Percentiles rank a stretch among this genome's conserved stretches.
Evolutionary conservation across 1,140 invertebrate genomes (phyloP).

Genomic region (Melipona quadrifasciata): DNA sequence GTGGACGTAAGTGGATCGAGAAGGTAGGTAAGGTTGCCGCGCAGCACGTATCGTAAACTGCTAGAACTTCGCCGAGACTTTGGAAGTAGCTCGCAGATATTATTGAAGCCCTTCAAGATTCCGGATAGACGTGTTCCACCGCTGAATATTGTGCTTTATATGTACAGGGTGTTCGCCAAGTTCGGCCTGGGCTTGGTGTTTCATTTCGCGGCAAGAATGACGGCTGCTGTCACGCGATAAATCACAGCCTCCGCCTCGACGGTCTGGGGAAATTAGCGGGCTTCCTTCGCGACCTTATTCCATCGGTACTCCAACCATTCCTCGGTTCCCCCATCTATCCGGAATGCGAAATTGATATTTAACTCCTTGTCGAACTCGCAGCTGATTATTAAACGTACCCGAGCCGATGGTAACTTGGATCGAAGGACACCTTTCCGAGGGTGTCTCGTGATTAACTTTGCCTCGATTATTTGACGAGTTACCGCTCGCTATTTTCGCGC

Average conservation of each 20-base stretch:
- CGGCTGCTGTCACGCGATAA: slow-evolving; percentile 42
- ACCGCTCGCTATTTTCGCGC: too few relatives aligned
- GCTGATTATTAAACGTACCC: neutral
- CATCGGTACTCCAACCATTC: neutral
- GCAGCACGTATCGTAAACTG: slow-evolving; percentile 69
- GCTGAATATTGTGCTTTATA: slow-evolving; percentile 52
- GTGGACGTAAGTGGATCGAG: slow-evolving; percentile 62
- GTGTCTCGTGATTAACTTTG: neutral
- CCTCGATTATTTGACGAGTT: neutral
- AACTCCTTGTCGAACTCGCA: slow-evolving; percentile 5
- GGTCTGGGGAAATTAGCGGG: slow-evolving; percentile 32
- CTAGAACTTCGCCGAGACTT: slow-evolving; percentile 68
- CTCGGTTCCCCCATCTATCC: neutral
- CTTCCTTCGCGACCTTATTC: slow-evolving; percentile 19
- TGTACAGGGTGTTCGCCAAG: slow-evolving; percentile 30
- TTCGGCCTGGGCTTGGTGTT: slow-evolving; percentile 20
- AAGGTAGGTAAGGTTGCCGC: slow-evolving; percentile 61
- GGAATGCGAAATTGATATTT: slow-evolving; percentile 37
- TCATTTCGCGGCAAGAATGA: slow-evolving; percentile 43
- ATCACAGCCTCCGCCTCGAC: slow-evolving; percentile 16
- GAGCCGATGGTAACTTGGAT: neutral
- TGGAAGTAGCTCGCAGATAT: slow-evolving; percentile 69
- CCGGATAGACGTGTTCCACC: slow-evolving; percentile 64
- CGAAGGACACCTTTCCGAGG: neutral
- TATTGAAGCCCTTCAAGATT: slow-evolving; percentile 70